Percentiles rank a stretch among this genome's conserved stretches.
phyloP scores from a whole-genome alignment of 1,140 invertebrate genomes.

The Maconellicoccus hirsutus region DNA sequence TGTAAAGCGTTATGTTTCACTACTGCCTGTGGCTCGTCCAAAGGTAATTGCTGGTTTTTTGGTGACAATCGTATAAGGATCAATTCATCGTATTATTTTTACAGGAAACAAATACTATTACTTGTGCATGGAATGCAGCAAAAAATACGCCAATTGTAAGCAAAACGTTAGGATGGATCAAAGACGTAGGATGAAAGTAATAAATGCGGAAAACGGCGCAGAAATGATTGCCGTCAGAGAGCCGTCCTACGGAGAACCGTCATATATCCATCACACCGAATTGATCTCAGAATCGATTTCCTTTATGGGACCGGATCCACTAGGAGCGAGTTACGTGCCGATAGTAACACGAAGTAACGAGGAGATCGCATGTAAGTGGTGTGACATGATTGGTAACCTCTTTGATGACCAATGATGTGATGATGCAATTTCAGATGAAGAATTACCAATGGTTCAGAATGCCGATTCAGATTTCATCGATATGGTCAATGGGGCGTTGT shows the following conservation, averaged over 20 bases:
- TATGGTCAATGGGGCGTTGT: neutral
- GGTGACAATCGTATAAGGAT: no score
- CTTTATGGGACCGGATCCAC: constrained; percentile 39
- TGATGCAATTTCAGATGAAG: neutral
- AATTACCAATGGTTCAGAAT: neutral
- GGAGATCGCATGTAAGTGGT: constrained; percentile 21
- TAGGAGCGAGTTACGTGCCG: constrained; percentile 40
- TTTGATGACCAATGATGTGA: neutral
- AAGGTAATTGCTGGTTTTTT: constrained; percentile 31
- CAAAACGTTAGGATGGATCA: no score
- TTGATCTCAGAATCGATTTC: neutral
- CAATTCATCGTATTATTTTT: neutral
- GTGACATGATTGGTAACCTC: no score
- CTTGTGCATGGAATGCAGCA: constrained; percentile 28
- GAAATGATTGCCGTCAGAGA: neutral
- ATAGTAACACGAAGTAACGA: constrained; percentile 31
- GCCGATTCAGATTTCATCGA: neutral
- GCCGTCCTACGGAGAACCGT: neutral
- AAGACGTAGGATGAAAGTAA: no score
- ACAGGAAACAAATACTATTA: constrained; percentile 28
- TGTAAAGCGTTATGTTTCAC: constrained; percentile 37
- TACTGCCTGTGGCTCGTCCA: constrained; percentile 38
- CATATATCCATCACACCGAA: constrained; percentile 15
- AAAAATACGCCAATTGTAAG: constrained; percentile 25
- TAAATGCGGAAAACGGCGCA: no score